phyloP scores from a whole-genome alignment of 64 coral and sea anemone genomes.

The Montipora foliosa region DNA sequence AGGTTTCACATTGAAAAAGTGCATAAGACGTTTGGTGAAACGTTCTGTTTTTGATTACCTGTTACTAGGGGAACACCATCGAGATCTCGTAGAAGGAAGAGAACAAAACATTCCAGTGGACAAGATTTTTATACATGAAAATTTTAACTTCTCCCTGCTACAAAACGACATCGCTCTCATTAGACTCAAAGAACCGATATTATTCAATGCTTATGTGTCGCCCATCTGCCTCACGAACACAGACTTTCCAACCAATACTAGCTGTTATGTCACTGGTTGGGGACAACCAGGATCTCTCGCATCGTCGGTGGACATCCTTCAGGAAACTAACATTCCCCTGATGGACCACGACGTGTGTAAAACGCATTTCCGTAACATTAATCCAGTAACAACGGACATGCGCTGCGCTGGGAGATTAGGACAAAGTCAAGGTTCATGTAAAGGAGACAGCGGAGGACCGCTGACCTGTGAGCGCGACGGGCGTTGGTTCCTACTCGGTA shows the following conservation, averaged over 20 bases:
- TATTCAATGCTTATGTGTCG: conserved; percentile 36
- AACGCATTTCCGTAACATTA: conserved; percentile 3
- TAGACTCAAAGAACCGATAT: conserved; percentile 50
- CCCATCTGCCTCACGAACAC: conserved; percentile 53
- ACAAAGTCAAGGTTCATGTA: conserved; percentile 54
- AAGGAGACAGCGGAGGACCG: conserved; percentile 70
- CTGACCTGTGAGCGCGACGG: conserved; percentile 50
- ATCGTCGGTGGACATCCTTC: conserved; percentile 23
- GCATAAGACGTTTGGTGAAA: background rate
- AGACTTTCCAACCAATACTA: conserved; percentile 37
- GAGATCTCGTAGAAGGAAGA: conserved; percentile 30
- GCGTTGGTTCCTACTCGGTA: conserved; percentile 58
- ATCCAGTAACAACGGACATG: conserved; percentile 49
- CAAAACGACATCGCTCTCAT: conserved; percentile 70
- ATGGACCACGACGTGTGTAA: conserved; percentile 12
- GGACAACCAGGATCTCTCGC: background rate
- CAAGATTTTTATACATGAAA: conserved; percentile 43
- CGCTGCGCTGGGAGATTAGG: conserved; percentile 61
- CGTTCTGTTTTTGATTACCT: background rate
- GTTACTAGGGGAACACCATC: conserved; percentile 34
- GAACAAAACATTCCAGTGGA: conserved; percentile 71
- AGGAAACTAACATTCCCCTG: conserved; percentile 57
- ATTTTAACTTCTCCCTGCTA: conserved; percentile 7
- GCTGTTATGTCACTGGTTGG: conserved; percentile 73
- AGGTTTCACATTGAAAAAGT: too few relatives aligned